Evolutionary conservation across 2,888 invertebrate species (phyloP), one percentile per base, ranked within the genome.

Genomic region (Brachyptera risi): DNA sequence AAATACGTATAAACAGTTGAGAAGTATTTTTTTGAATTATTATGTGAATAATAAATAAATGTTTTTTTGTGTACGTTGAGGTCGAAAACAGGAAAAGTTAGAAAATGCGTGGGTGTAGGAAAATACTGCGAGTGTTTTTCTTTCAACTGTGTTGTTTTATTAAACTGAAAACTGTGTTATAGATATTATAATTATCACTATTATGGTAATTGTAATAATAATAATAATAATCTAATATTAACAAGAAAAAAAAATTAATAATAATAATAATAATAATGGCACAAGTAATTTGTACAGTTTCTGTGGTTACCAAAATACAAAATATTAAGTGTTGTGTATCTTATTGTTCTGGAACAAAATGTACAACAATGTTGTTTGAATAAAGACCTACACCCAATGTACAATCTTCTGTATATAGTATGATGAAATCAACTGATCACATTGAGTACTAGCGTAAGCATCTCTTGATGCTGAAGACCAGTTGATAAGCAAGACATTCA

Each of bases 321-420:
- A 62, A 44, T 60, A 57, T 60, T 59, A 19, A 59, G 27, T 56
- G 59, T 59, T 62, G 59, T 62, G 59, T 60, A 57, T 56, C 60
- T 62, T 60, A 56, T 50, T 63, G 63, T 63, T 60, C 56, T 60
- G 56, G 59, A 58, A 59, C 59, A 57, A 60, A 63, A 50, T 50
- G 49, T 63, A 60, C 60, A 63, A 59, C 57, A 59, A 49, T 56
- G 40, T 35, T 63, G 56, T 59, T 63, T 51, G 56, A 63, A 63
- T 63, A 63, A 63, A 63, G 59, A 56, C 62, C 60, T 63, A 63
- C 63, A 63, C 63, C 63, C 63, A 63, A 63, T 15, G 1, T 24
- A 11, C 24, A 24, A 9, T 24, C n/a, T n/a, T n/a, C n/a, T n/a
- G n/a, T n/a, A n/a, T n/a, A n/a, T n/a, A n/a, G n/a, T n/a, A n/a